These are phyloP conservation scores for Troilus luridus DNA, from an alignment of 2,888 invertebrate genomes.

Conservation along the genomic window DNA sequence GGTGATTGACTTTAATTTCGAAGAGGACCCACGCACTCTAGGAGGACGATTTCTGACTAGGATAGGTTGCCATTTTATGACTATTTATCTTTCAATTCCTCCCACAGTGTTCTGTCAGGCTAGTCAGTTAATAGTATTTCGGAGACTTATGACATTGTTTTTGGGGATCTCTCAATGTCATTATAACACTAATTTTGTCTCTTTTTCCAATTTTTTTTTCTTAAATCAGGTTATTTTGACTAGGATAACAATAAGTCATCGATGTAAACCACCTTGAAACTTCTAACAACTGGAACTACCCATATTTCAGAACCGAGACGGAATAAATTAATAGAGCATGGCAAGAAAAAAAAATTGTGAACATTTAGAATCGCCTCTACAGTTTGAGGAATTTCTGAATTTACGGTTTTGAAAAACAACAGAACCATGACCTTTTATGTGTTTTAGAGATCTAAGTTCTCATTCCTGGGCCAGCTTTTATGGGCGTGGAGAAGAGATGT, in stretches of 20 bases:
- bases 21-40: too few species aligned
- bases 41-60: too few species aligned
- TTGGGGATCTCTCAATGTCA: too few species aligned
- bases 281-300: neutral
- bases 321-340: neutral
- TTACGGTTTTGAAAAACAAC: neutral
- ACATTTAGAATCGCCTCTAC: neutral
- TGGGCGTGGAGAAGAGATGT: neutral
- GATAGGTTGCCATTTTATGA: too few species aligned
- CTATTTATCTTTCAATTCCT: too few species aligned
- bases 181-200: too few species aligned
- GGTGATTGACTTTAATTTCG: too few species aligned
- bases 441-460: neutral
- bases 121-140: too few species aligned
- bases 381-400: neutral
- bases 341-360: neutral
- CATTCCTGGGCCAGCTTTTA: neutral
- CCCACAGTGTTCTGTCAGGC: too few species aligned
- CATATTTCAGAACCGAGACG: neutral
- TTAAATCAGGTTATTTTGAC: too few species aligned
- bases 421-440: neutral
- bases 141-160: too few species aligned
- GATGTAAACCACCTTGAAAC: neutral
- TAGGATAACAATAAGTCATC: neutral
- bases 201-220: too few species aligned